Evolutionary conservation across 2,113 vertebrate species (phyloP), one percentile per base, ranked within the genome.

Genomic region (Condylura cristata): DNA sequence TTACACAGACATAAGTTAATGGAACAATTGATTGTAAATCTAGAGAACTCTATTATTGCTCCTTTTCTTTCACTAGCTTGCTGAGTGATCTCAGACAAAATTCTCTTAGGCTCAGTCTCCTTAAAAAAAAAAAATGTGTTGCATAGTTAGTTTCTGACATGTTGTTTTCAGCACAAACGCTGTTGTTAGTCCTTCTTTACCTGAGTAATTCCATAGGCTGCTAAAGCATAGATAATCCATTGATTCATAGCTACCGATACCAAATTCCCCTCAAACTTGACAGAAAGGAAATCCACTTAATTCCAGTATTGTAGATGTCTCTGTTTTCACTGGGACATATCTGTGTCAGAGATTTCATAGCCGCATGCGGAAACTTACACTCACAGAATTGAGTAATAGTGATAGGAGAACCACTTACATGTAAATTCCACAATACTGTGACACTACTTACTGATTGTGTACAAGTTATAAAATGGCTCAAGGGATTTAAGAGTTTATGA

Each of bases 401-500:
- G 26, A 89, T 51, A 70, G 41, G 26, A 74, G 78, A 63, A 60
- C 8, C 7, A 30, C 65, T 83, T 82, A 58, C 2, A 34, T 51
- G 46, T 48, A 61, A 89, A 53, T 80, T 91, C 32, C 16, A 24
- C 2, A 53, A 34, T 68, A 94, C 30, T 60, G 9, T 92, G 56
- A 12, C 56, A 41, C 34, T 46, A 3, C 51, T 68, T 37, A 41
- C 66, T 82, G 5, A 75, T 94, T 74, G 53, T 24, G 5, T 32
- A 70, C 51, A 76, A 76, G 41, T 30, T 71, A 46, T 81, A 56
- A 88, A 44, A 82, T 66, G 37, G 8, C 9, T 66, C 28, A 79
- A 72, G 37, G 37, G 39, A 58, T 63, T 76, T 92, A 61, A 65
- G 61, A 88, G 34, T 80, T 93, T 51, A 71, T 81, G 37, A 93